Evolutionary conservation across 2,113 vertebrate genomes (phyloP).

Genomic region (Promerops cafer): DNA sequence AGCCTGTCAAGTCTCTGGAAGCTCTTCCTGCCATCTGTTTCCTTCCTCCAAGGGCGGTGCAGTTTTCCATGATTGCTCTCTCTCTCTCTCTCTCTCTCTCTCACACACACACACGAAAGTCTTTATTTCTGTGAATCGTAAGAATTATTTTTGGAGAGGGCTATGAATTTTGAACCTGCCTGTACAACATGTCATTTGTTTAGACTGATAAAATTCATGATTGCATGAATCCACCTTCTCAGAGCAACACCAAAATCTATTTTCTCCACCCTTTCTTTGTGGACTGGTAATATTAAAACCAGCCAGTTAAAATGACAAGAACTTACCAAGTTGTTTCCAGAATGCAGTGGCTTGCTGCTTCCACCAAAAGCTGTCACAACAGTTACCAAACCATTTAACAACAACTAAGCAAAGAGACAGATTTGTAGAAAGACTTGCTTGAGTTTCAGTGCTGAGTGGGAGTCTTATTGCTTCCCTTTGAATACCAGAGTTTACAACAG

Average conservation of each 20-base stretch:
- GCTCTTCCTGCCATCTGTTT: constrained; percentile 53
- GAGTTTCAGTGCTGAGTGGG: neutral
- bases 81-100: neutral
- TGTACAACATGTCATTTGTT: neutral
- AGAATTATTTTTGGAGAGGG: neutral
- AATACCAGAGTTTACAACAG: neutral
- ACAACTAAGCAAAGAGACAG: neutral
- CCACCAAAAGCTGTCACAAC: neutral
- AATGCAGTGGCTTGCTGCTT: neutral
- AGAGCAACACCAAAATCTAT: neutral
- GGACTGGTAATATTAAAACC: neutral
- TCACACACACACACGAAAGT: neutral
- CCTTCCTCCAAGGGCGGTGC: constrained; percentile 15
- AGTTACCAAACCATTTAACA: constrained; percentile 20
- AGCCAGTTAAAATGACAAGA: neutral
- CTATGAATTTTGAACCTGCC: neutral
- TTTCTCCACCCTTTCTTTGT: neutral
- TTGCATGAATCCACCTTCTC: neutral
- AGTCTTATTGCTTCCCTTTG: neutral
- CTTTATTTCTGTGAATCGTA: neutral
- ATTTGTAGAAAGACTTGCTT: neutral
- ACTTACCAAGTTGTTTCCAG: neutral
- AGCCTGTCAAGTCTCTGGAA: constrained; percentile 50
- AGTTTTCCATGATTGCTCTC: neutral
- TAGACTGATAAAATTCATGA: neutral